Evolutionary conservation across 2,888 invertebrate genomes (phyloP), one percentile per base, ranked within the genome.

Genomic region (Brenthis daphne): DNA sequence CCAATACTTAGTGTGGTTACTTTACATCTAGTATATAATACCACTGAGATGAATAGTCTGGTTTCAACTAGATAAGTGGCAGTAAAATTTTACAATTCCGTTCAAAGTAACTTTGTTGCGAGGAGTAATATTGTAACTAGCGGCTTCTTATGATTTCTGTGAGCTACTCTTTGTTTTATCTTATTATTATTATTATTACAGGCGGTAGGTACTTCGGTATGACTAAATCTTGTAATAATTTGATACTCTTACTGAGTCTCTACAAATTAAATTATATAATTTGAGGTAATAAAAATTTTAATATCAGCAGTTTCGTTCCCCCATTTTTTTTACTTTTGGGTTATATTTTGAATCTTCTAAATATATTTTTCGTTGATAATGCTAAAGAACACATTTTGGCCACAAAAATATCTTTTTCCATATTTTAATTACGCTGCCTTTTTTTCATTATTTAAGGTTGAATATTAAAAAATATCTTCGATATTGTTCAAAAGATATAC

Each of bases 91-190:
- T 69, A 68, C 57, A 60, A 65, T 68, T 67, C 37, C 65, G 53
- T 57, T 66, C 58, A 68, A 64, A 68, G 69, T 43, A 56, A 74
- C 74, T 65, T 75, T 72, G 74, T 75, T 72, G 74, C 65, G 24
- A 37, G 51, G 51, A 66, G 65, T 69, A 69, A 72, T 67, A 65
- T 57, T 58, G 54, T 57, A 60, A 67, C 56, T 57, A 57, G 58
- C 70, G 60, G 70, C 70, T 64, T 60, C 67, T 64, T 60, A 57
- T 67, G 67, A 53, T 55, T 70, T 64, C 48, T n/a, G 20, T 54
- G 64, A 56, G 64, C 29, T 43, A 24, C 24, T 54, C 55, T 48
- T 29, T 43, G 55, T 24, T 24, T 55, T 55, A 14, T 55, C n/a
- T 64, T 64, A 43, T 63, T 60, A 60, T 33, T 60, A 60, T 33